Base-by-base conservation (phyloP, 2,888 invertebrate species). In the Pterostichus niger region DNA sequence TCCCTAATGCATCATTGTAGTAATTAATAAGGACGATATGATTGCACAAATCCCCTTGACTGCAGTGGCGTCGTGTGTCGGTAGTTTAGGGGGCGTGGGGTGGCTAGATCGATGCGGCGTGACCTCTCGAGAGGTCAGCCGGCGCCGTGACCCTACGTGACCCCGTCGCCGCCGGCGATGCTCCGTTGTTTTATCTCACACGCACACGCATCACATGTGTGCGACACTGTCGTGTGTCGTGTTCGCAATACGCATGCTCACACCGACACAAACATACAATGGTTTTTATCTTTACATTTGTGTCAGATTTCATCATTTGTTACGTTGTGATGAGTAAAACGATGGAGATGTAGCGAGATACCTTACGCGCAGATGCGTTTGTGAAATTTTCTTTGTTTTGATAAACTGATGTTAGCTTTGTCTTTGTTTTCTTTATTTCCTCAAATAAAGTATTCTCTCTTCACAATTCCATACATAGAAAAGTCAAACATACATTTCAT, bases 41-140 rank as follows among this genome's bases (percentile, higher is more conserved):
- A 49, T 49, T 49, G 49, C 49, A 49, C n/a, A 40, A 40, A 40
- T 9, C 49, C 49, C 13, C 49, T n/a, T 9, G 49, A 5, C 9
- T 9, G 40, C 49, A 49, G 49, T 10, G 49, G 49, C 49, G 49
- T 49, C 49, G 49, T 10, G 49, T 49, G 24, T 24, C 24, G 24
- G 24, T 24, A 24, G 24, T 24, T 24, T 24, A 13, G n/a, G 49
- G 49, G 6, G 10, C 9, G 49, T 10, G 49, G 52, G 75, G 75
- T 75, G 52, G 11, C 52, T 46, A 31, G 75, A 75, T 75, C 75
- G 75, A 75, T 75, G 75, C 75, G 49, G 75, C 49, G 75, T 75
- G 75, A 75, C 75, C 75, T 46, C 46, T 52, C 52, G 52, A 75
- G 75, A 52, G 75, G 75, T 75, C 75, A 75, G 52, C 75, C 75